Percentiles rank a stretch among this genome's conserved stretches.
Conservation (phyloP, 2,888 invertebrate genomes). For the Stictocephala bisonia region DNA sequence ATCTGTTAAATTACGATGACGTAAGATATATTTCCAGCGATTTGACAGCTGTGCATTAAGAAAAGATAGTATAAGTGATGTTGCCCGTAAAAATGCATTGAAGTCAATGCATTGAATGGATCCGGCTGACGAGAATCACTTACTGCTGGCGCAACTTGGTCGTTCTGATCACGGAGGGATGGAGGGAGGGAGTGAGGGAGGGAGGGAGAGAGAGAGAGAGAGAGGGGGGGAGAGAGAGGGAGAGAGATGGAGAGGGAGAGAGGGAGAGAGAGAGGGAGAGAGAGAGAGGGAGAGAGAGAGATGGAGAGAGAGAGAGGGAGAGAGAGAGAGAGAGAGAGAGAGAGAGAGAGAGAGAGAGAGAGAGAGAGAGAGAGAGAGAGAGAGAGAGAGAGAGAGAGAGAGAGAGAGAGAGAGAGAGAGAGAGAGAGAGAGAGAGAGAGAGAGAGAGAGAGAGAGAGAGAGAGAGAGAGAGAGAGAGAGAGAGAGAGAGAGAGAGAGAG, state of each 20-base stretch:
- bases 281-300: conserved; percentile 16
- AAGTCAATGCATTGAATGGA: too few species aligned
- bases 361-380: conserved; percentile 39
- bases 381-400: conserved; percentile 43
- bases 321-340: conserved; percentile 13
- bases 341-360: conserved; percentile 20
- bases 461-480: conserved; percentile 29
- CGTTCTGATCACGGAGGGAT: too few species aligned
- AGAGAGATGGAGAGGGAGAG: too few species aligned
- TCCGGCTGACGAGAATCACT: too few species aligned
- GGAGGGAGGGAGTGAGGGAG: too few species aligned
- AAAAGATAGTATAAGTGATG: too few species aligned
- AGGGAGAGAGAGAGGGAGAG: not conserved
- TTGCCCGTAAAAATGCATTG: too few species aligned
- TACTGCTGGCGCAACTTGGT: too few species aligned
- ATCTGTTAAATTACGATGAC: too few species aligned
- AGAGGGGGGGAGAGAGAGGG: not conserved
- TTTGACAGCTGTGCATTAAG: too few species aligned
- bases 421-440: conserved; percentile 25
- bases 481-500: conserved; percentile 36
- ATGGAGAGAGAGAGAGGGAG: conserved; percentile 1
- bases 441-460: conserved; percentile 22
- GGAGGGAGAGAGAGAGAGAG: not conserved
- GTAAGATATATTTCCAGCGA: too few species aligned
- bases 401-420: conserved; percentile 44